Evolutionary conservation across 2,888 invertebrate species (phyloP).

Genomic region (Minunthozetes semirufus): DNA sequence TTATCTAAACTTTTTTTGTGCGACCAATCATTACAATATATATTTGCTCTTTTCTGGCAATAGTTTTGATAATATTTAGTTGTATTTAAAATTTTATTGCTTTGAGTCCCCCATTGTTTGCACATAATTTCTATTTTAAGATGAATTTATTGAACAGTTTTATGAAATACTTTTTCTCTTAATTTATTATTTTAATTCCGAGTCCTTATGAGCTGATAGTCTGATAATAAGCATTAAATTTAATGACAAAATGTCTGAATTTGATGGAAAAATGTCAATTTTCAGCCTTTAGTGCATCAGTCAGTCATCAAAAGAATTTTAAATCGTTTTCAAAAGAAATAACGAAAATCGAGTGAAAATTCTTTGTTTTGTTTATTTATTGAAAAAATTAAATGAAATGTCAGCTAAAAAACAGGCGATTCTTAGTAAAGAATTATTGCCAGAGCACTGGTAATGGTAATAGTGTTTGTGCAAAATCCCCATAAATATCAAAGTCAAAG

Average conservation of each 20-base stretch:
- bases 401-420: background rate
- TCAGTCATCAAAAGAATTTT: background rate
- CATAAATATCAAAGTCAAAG: slow-evolving; percentile 10
- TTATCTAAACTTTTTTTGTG: background rate
- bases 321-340: background rate
- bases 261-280: background rate
- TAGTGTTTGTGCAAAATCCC: slow-evolving; percentile 18
- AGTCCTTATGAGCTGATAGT: background rate
- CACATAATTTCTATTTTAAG: slow-evolving; percentile 11
- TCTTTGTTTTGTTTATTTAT: slow-evolving; percentile 1
- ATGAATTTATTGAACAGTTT: slow-evolving; percentile 11
- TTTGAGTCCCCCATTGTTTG: slow-evolving; percentile 11
- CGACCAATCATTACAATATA: background rate
- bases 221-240: background rate
- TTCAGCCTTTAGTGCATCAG: background rate
- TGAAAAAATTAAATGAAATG: background rate
- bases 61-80: background rate
- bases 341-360: background rate
- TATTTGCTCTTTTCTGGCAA: background rate
- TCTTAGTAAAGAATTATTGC: background rate
- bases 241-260: background rate
- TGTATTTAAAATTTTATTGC: slow-evolving; percentile 1
- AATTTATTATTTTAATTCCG: slow-evolving; percentile 15
- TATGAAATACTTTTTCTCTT: background rate
- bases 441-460: background rate